Conservation (phyloP, 1,140 invertebrate genomes). For the Anagrus nilaparvatae region DNA sequence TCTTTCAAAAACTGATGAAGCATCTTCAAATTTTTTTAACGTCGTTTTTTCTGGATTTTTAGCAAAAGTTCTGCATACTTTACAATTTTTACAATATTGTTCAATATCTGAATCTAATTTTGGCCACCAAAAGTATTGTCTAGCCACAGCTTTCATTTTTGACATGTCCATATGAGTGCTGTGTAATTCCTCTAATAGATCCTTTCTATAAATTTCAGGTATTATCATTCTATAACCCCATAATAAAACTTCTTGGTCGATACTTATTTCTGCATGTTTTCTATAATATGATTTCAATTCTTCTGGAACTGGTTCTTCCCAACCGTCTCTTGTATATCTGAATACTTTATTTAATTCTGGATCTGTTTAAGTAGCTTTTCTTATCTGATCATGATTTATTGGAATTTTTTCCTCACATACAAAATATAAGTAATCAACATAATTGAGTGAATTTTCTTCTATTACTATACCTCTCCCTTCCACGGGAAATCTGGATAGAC, state of each 20-base stretch:
- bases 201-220: slow-evolving; percentile 18
- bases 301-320: not conserved
- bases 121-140: slow-evolving; percentile 34
- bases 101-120: slow-evolving; percentile 31
- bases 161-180: slow-evolving; percentile 27
- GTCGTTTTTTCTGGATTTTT: slow-evolving; percentile 17
- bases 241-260: slow-evolving; percentile 23
- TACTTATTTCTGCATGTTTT: slow-evolving; percentile 14
- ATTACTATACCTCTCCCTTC: not conserved
- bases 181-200: slow-evolving; percentile 28
- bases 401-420: not conserved
- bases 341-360: too few relatives aligned
- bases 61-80: too few relatives aligned
- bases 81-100: slow-evolving; percentile 18
- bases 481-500: slow-evolving; percentile 21
- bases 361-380: too few relatives aligned
- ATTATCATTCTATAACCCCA: slow-evolving; percentile 27
- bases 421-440: not conserved
- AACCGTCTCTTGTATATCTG: slow-evolving; percentile 4
- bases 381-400: not conserved
- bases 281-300: not conserved
- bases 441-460: too few relatives aligned
- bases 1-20: slow-evolving; percentile 14
- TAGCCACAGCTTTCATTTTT: slow-evolving; percentile 31
- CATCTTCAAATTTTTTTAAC: slow-evolving; percentile 15